Base-by-base conservation (phyloP, 1,140 invertebrate genomes). In the Ceratoteleas bidentatus region DNA sequence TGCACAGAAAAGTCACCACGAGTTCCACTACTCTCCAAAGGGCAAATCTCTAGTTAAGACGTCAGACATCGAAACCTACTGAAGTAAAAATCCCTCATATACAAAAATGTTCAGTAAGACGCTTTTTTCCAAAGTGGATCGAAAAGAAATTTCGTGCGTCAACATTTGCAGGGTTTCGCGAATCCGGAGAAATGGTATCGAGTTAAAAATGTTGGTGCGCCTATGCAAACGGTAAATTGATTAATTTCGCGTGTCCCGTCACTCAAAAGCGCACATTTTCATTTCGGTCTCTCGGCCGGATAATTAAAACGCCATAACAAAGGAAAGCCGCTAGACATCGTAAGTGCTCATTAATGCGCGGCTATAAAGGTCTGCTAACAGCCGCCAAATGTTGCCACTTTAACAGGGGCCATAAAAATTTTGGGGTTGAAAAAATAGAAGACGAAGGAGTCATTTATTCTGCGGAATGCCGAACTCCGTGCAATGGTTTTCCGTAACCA, bases 401-500 rank as follows among this genome's bases (percentile, higher is more conserved):
- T 64, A 68, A 64, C 65, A 77, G 56, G 62, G 58, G 32, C 54
- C 68, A 75, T 81, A 81, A 80, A 84, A 81, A 57, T 78, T 84
- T 74, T 57, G 43, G 72, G 34, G 10, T 75, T 10, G 16, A 69
- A 83, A 77, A 73, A 58, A 78, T 49, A 61, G 68, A 69, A 76
- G 70, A 70, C 13, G 73, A 76, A 68, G 61, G 32, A 68, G 61
- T 70, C 73, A 76, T 81, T 76, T 66, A 73, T 83, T 78, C 60
- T 75, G 50, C 49, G 70, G 65, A 78, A 83, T 78, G 64, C 74
- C 69, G 81, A 83, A 83, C 70, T 78, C 70, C 57, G 70, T 74
- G 75, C 74, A 72, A 83, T 70, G 80, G 80, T 83, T 83, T 73
- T 16, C 70, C 80, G 80, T 83, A 83, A 83, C 80, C 80, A 77